Conservation (phyloP, 1,140 invertebrate genomes). For the Phocides pigmalion region DNA sequence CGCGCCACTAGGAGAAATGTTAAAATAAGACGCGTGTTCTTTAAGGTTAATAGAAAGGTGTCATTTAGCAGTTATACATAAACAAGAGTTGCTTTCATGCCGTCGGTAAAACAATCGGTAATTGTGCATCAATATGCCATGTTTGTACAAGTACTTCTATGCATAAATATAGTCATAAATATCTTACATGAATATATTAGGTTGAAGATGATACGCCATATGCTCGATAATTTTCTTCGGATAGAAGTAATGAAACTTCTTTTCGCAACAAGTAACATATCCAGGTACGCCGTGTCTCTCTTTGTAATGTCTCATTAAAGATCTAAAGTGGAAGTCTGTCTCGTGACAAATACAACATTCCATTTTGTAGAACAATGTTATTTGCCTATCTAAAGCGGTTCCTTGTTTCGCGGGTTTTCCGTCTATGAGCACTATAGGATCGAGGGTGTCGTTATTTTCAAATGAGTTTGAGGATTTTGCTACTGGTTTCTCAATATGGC, state of each 20-base stretch:
- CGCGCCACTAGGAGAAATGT: no score
- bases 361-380: slow-evolving; percentile 78
- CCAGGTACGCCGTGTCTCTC: slow-evolving; percentile 76
- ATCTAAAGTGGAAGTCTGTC: slow-evolving; percentile 66
- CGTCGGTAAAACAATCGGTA: no score
- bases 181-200: slow-evolving; percentile 76
- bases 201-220: slow-evolving; percentile 76
- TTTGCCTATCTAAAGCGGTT: slow-evolving; percentile 68
- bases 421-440: slow-evolving; percentile 67
- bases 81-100: no score
- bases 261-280: slow-evolving; percentile 74
- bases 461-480: slow-evolving; percentile 5
- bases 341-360: slow-evolving; percentile 78
- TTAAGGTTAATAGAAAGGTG: no score
- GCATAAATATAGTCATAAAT: no score
- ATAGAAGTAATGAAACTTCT: slow-evolving; percentile 78
- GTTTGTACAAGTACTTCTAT: no score
- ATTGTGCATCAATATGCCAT: no score
- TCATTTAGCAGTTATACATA: no score
- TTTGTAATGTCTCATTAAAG: slow-evolving; percentile 78
- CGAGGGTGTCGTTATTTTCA: slow-evolving; percentile 49
- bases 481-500: slow-evolving; percentile 39
- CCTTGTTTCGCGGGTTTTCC: slow-evolving; percentile 73
- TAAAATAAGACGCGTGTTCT: no score
- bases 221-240: slow-evolving; percentile 79